Conservation (phyloP, 2,888 invertebrate genomes). For the Drosophila borealis region DNA sequence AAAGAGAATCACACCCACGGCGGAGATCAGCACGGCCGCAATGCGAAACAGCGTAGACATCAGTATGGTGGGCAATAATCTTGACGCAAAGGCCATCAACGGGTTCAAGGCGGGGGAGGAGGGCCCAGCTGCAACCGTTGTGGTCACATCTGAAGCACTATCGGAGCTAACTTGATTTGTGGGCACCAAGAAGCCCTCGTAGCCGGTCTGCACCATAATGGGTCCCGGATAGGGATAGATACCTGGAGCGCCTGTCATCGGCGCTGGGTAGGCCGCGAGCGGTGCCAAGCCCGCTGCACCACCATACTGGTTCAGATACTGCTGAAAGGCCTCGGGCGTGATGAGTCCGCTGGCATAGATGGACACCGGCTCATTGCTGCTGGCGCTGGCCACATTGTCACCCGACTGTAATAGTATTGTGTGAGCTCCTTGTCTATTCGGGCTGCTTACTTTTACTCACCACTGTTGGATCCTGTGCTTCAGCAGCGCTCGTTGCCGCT, state of each 20-base stretch:
- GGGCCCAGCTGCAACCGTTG: constrained; percentile 32
- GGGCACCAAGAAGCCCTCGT: constrained; percentile 85
- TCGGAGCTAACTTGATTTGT: constrained; percentile 34
- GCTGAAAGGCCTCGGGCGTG: constrained; percentile 83
- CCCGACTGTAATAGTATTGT: constrained; percentile 45
- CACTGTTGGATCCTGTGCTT: constrained; percentile 32
- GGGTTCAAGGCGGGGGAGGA: constrained; percentile 41
- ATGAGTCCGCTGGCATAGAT: constrained; percentile 77
- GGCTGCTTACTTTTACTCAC: constrained; percentile 34
- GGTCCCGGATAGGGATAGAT: constrained; percentile 80
- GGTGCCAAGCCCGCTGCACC: constrained; percentile 68
- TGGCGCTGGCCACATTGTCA: constrained; percentile 69
- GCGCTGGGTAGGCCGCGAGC: constrained; percentile 61
- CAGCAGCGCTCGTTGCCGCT: constrained; percentile 1
- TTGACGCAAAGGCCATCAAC: constrained; percentile 64
- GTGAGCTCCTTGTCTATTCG: background rate
- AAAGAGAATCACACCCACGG: constrained; percentile 85
- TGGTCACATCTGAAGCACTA: constrained; percentile 38
- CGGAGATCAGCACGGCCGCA: constrained; percentile 84
- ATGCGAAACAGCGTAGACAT: constrained; percentile 84
- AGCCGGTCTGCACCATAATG: constrained; percentile 84
- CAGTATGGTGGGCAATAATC: constrained; percentile 76
- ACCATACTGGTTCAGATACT: constrained; percentile 82
- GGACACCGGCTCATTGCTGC: constrained; percentile 76
- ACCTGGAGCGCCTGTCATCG: constrained; percentile 56